These are phyloP conservation scores for Telmatherina bonti DNA, from an alignment of 2,797 vertebrate species.

Conservation along the genomic window DNA sequence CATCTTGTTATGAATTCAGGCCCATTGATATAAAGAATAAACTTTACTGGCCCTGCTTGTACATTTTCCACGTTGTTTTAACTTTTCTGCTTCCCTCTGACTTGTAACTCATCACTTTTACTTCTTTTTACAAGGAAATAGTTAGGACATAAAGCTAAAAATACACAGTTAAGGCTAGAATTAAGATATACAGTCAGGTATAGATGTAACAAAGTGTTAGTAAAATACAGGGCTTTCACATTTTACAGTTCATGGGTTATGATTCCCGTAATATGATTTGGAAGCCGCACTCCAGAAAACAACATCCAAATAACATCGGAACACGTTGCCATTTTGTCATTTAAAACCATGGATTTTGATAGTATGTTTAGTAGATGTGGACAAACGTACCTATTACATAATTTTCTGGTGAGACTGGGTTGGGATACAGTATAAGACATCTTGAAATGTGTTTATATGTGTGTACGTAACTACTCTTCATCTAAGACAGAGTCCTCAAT, in stretches of 20 bases:
- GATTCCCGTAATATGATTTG: background rate
- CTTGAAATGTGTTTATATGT: slow-evolving; percentile 16
- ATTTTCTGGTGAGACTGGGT: background rate
- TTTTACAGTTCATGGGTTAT: background rate
- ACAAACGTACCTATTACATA: background rate
- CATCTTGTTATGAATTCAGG: background rate
- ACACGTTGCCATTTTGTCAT: background rate
- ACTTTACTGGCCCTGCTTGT: background rate
- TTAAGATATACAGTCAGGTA: background rate
- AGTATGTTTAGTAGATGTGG: background rate
- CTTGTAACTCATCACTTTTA: background rate
- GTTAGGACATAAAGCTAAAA: background rate
- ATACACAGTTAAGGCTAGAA: background rate
- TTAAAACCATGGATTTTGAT: background rate
- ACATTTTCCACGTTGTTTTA: background rate
- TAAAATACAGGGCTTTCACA: background rate
- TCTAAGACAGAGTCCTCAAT: slow-evolving; percentile 41
- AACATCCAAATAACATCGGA: background rate
- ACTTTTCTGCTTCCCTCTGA: background rate
- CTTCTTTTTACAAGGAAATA: background rate
- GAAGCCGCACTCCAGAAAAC: background rate
- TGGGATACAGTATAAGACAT: slow-evolving; percentile 2
- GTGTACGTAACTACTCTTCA: slow-evolving; percentile 26
- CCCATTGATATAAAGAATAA: background rate
- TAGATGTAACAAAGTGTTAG: background rate